Percentiles rank a stretch among this genome's conserved stretches.
phyloP scores from a whole-genome alignment of 2,797 vertebrate species.

The Choloepus didactylus region DNA sequence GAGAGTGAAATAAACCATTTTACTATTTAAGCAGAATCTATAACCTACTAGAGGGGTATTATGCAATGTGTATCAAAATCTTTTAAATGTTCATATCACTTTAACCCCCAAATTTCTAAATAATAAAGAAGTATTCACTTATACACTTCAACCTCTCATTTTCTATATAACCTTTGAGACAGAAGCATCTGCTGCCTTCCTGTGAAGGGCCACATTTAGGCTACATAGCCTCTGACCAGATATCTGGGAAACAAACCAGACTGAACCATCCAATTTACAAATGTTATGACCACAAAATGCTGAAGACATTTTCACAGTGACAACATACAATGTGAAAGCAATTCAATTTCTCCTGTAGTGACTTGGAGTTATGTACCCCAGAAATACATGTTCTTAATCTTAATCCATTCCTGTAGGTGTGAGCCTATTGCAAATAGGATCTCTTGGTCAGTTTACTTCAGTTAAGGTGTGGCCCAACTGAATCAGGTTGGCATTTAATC shows the following conservation, averaged over 20 bases:
- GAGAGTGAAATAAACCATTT: not conserved
- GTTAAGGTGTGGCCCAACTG: too few relatives aligned
- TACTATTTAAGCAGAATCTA: constrained; percentile 21
- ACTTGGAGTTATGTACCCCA: too few relatives aligned
- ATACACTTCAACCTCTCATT: not conserved
- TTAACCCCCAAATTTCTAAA: not conserved
- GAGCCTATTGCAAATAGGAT: too few relatives aligned
- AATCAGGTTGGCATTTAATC: too few relatives aligned
- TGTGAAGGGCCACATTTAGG: not conserved
- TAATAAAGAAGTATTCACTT: not conserved
- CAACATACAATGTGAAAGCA: not conserved
- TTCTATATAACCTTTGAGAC: not conserved
- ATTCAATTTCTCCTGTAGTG: not conserved
- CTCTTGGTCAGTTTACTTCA: too few relatives aligned
- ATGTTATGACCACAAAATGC: not conserved
- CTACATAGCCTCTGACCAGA: not conserved
- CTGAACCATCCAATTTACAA: not conserved
- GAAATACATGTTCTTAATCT: too few relatives aligned
- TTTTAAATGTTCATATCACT: not conserved
- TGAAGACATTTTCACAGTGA: constrained; percentile 25
- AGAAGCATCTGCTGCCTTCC: constrained; percentile 2
- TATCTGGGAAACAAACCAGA: not conserved
- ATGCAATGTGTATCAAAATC: constrained; percentile 18
- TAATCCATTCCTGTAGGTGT: too few relatives aligned
- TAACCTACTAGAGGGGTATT: constrained; percentile 15